phyloP scores from a whole-genome alignment of 2,113 vertebrate species.

The Aspiorhynchus laticeps region DNA sequence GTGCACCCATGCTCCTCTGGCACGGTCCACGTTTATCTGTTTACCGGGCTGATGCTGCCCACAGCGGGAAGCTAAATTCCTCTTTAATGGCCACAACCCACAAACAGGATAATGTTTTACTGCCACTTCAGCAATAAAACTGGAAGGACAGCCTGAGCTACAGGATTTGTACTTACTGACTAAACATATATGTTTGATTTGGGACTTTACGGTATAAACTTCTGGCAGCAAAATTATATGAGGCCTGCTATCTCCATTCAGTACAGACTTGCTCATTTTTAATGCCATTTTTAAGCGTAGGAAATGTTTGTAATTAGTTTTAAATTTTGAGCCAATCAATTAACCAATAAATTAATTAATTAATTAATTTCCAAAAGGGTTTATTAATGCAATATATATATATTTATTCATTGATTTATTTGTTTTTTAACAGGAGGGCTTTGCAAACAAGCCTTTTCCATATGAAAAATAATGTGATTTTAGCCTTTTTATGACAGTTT shows the following conservation, averaged over 20 bases:
- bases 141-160: background rate
- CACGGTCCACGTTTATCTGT: conserved; percentile 4
- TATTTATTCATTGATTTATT: too few relatives aligned
- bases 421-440: too few relatives aligned
- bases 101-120: conserved; percentile 30
- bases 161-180: conserved; percentile 29
- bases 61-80: conserved; percentile 41
- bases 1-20: background rate
- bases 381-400: background rate
- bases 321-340: background rate
- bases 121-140: background rate
- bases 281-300: background rate
- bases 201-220: background rate
- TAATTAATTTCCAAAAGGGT: too few relatives aligned
- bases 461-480: too few relatives aligned
- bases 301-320: background rate
- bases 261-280: background rate
- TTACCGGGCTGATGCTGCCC: conserved; percentile 1
- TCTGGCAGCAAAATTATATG: background rate
- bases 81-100: conserved; percentile 47
- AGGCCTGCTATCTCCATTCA: background rate
- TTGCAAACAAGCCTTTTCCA: too few relatives aligned
- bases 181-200: conserved; percentile 18
- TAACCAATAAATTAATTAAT: too few relatives aligned
- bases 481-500: too few relatives aligned